Percentiles rank a stretch among this genome's conserved stretches.
Evolutionary conservation across 2,797 vertebrate species (phyloP).

Genomic region (Clarias fuscus): DNA sequence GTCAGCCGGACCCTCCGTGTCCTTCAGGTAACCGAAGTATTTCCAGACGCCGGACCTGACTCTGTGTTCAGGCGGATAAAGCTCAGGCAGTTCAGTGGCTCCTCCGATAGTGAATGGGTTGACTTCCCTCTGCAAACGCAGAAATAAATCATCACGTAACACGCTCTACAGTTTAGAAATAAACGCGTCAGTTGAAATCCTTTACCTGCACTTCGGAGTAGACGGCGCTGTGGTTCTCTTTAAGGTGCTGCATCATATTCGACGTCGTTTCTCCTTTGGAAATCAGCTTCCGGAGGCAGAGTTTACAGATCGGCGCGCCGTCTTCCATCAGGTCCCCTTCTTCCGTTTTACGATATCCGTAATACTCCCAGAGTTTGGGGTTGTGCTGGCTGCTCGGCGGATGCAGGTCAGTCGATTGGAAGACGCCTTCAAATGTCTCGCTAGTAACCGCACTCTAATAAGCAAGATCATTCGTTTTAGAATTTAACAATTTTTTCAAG

Average conservation of each 20-base stretch:
- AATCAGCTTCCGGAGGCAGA: conserved; percentile 40
- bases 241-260: conserved; percentile 49
- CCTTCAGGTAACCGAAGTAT: conserved; percentile 50
- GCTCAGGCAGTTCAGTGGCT: conserved; percentile 32
- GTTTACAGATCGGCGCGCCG: conserved; percentile 42
- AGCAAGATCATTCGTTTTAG: not conserved
- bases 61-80: conserved; percentile 38
- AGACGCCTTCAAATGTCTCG: conserved; percentile 34
- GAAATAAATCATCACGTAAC: not conserved
- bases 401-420: conserved; percentile 19
- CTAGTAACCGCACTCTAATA: conserved; percentile 36
- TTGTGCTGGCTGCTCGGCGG: conserved; percentile 27
- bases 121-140: conserved; percentile 31
- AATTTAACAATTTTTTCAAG: no score
- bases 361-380: conserved; percentile 42
- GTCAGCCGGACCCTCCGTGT: conserved; percentile 40
- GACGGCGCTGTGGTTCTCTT: conserved; percentile 32
- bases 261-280: conserved; percentile 34
- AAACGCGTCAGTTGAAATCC: not conserved
- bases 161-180: not conserved
- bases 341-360: conserved; percentile 26
- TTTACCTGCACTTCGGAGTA: conserved; percentile 33
- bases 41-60: conserved; percentile 44
- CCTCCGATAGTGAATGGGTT: conserved; percentile 45
- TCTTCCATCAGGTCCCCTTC: conserved; percentile 28